Base-by-base conservation (phyloP, 1,140 invertebrate genomes). In the Cheumatopsyche charites region DNA sequence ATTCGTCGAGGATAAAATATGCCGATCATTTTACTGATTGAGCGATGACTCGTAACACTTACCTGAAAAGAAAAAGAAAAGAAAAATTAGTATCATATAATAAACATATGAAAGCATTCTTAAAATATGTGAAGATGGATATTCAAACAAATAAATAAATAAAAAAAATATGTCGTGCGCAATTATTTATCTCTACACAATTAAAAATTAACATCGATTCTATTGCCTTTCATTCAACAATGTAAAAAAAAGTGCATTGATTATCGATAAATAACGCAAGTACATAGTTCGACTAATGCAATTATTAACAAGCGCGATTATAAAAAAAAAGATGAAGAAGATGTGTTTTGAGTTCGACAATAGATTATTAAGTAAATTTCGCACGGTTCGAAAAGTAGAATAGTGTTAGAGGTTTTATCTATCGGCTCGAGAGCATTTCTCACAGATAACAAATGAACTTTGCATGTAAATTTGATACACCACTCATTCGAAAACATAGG, bases 361-460 rank as follows among this genome's bases (percentile, higher is more conserved):
- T 36, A 9, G 29, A 36, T 25, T 58, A 58, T 58, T n/a, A 21
- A 9, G 55, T 26, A 25, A 58, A 58, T 25, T 9, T 58, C 55
- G 9, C 55, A 58, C 55, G 55, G 19, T 26, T 7, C 55, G 25
- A 58, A 58, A n/a, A 47, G 11, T 47, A 15, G 43, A 47, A 47
- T 58, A 58, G 47, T 25, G 55, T 58, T 25, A 3, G 29, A 58
- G 1, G 19, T 58, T 3, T 55, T 55, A 55, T 55, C 49, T 21
- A 12, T 19, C 11, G 25, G 21, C 23, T 12, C 12, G 47, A n/a
- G 49, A n/a, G 55, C 55, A 58, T 25, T n/a, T 58, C 55, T 58
- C 55, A 58, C 55, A 58, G 55, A 58, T 58, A 58, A 58, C 23
- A 58, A 58, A 25, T 58, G 55, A 58, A 58, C 55, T 58, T 58